These are phyloP conservation scores for Melanargia galathea DNA, from an alignment of 2,888 invertebrate species.

Conservation along the genomic window DNA sequence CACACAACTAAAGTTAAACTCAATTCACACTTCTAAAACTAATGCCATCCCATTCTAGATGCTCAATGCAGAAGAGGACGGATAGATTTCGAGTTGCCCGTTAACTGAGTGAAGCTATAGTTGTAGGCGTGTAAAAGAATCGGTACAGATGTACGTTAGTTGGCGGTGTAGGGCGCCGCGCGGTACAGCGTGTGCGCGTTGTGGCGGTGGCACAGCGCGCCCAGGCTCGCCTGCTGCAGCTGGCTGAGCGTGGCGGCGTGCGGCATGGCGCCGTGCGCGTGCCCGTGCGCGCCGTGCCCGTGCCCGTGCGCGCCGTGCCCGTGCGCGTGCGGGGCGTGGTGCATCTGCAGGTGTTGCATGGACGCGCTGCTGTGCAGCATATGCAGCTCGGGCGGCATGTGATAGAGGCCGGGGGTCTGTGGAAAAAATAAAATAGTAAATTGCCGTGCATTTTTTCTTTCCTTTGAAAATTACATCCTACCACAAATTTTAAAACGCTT, in stretches of 20 bases:
- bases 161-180: conserved; percentile 46
- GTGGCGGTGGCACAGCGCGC: conserved; percentile 56
- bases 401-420: conserved; percentile 75
- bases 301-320: conserved; percentile 41
- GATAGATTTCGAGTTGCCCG: background rate
- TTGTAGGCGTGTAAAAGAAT: background rate
- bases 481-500: too few species aligned
- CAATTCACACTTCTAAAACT: background rate
- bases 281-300: conserved; percentile 47
- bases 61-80: background rate
- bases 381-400: conserved; percentile 78
- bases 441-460: too few species aligned
- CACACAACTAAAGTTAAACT: conserved; percentile 7
- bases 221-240: conserved; percentile 42
- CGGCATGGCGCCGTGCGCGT: conserved; percentile 42
- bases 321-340: conserved; percentile 54
- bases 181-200: conserved; percentile 50
- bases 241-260: conserved; percentile 38
- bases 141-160: background rate
- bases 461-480: too few species aligned
- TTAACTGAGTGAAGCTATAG: background rate
- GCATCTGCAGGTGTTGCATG: conserved; percentile 72
- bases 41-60: background rate
- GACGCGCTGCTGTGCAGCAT: conserved; percentile 72
- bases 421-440: background rate